Base-by-base conservation (phyloP, 2,888 invertebrate genomes). In the Bombyx huttoni region DNA sequence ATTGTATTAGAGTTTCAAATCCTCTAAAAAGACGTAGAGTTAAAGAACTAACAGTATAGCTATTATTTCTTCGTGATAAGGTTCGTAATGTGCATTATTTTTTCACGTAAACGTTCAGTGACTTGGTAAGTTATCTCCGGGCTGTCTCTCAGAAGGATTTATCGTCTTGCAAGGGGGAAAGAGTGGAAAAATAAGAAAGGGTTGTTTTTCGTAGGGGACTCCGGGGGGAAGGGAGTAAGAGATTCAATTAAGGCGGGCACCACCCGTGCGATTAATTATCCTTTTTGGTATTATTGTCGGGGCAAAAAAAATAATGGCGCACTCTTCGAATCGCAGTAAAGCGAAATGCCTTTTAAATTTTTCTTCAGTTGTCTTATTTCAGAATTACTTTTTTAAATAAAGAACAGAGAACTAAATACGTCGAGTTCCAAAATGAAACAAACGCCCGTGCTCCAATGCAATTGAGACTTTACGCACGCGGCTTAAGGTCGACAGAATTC, bases 121-220 rank as follows among this genome's bases (percentile, higher is more conserved):
- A 61, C 56, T 65, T 78, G 69, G 76, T 68, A 78, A 81, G 82
- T 75, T 75, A 75, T 81, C 83, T 81, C 82, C 85, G 82, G 68
- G 71, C 80, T 85, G 86, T 85, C 86, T 85, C 81, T 77, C 74
- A 73, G 76, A 81, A 84, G 87, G 86, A 87, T 87, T 87, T 86
- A 87, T 87, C 85, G 87, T 86, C 87, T 84, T 84, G 68, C 72
- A 70, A 73, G 81, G 83, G 84, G 83, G 78, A 75, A 75, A 70
- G 71, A 73, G 74, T 68, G 66, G 77, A 85, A 88, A 88, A 88
- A 86, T 84, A 86, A 86, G 84, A 86, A 88, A 85, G 85, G 87
- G 86, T 73, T 82, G 83, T 85, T 87, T 88, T 87, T 84, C 83
- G 79, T 73, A 73, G 81, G 81, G 83, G 79, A 78, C 75, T 62